A percentile compares a stretch with the other conserved stretches of the same genome.
phyloP scores from a whole-genome alignment of 2,797 vertebrate genomes.

The Pipistrellus pygmaeus region DNA sequence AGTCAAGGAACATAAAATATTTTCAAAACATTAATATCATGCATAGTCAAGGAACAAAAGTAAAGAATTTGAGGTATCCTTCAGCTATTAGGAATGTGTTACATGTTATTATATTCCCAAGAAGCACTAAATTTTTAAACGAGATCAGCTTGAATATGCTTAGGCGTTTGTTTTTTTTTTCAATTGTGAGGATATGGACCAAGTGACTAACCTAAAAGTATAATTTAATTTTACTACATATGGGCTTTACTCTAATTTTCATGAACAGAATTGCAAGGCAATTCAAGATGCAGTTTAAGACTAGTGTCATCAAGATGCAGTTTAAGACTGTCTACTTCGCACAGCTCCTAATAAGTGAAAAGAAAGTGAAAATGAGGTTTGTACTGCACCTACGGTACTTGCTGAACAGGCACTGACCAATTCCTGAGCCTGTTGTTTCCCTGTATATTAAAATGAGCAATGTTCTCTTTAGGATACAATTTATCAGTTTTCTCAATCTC shows the following conservation, averaged over 20 bases:
- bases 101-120: neutral
- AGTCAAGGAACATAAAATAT: neutral
- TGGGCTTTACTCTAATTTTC: neutral
- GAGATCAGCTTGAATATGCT: neutral
- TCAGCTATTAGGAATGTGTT: neutral
- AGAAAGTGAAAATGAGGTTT: neutral
- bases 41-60: neutral
- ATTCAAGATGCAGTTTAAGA: neutral
- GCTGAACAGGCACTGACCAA: neutral
- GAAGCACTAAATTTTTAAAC: neutral
- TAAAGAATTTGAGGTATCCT: neutral
- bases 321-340: neutral
- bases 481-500: neutral
- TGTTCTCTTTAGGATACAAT: neutral
- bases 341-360: neutral
- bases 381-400: neutral
- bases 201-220: neutral
- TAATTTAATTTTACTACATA: neutral
- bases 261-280: neutral
- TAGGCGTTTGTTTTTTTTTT: neutral
- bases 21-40: neutral
- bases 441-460: neutral
- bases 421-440: constrained; percentile 15
- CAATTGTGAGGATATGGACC: neutral
- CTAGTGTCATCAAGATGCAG: neutral